Evolutionary conservation across 2,797 vertebrate species (phyloP).

Genomic region (Thaleichthys pacificus): DNA sequence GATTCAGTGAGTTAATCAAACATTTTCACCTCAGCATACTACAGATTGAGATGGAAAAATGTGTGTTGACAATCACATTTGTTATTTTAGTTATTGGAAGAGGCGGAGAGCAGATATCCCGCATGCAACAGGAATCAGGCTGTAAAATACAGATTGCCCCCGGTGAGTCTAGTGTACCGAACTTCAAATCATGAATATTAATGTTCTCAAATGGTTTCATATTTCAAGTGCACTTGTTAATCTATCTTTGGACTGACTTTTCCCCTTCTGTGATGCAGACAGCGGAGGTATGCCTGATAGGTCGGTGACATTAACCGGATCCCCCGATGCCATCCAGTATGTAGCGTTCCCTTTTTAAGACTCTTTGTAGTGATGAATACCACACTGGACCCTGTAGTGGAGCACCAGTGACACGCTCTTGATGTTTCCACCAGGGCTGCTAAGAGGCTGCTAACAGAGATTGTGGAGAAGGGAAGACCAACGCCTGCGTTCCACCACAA

Average conservation of each 20-base stretch:
- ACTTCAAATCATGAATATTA: neutral
- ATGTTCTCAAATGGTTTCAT: neutral
- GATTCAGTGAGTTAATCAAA: conserved; percentile 90
- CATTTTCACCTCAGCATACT: neutral
- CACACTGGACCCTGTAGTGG: conserved; percentile 3
- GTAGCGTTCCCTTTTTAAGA: conserved; percentile 51
- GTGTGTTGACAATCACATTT: conserved; percentile 8
- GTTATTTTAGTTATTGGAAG: conserved; percentile 89
- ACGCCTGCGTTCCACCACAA: conserved; percentile 94
- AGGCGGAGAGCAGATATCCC: conserved; percentile 98
- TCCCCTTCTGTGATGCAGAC: conserved; percentile 73
- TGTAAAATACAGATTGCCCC: conserved; percentile 99
- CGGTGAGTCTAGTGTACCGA: conserved; percentile 70
- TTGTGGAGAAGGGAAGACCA: conserved; percentile 96
- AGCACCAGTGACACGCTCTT: too few species aligned
- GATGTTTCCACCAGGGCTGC: conserved; percentile 75
- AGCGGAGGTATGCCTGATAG: conserved; percentile 97
- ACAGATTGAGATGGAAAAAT: neutral
- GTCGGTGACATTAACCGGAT: conserved; percentile 93
- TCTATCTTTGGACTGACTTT: neutral
- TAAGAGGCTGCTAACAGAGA: conserved; percentile 92
- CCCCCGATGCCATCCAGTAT: conserved; percentile 94
- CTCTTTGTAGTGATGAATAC: too few species aligned
- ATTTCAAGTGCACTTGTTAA: neutral
- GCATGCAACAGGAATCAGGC: conserved; percentile 96